Base-by-base conservation (phyloP, 1,140 invertebrate species). In the Pachypeltis micranthus region DNA sequence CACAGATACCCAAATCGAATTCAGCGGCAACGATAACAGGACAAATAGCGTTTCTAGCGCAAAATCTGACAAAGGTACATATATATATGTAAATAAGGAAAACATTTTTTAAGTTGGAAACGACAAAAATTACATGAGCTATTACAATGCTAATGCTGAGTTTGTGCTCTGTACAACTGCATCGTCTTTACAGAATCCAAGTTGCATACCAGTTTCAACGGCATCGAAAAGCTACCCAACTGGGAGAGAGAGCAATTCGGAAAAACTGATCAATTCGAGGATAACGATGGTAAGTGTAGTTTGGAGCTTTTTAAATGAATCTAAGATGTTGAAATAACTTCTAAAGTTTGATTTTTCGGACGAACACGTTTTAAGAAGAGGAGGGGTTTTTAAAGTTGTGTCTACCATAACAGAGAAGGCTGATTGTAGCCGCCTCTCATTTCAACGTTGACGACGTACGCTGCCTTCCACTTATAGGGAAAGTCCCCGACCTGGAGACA, bases 1-100 rank as follows among this genome's bases (percentile, higher is more conserved):
- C 19, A 31, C 57, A 59, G 57, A 59, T 34, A 59, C 57, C 19
- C 57, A 59, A 59, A 59, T 59, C 57, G 57, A 59, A 59, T 23
- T 59, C 28, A 59, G n/a, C 29, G n/a, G n/a, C 26, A 59, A 16
- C 26, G 57, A 59, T n/a, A 59, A 59, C n/a, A 59, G 29, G 29
- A 59, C 57, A 4, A 31, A 19, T 59, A 28, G 31, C n/a, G 31
- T 31, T 19, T 59, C 28, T 3, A 59, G 19, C n/a, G 28, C 24
- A 1, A 59, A 59, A 29, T 23, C n/a, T 28, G 29, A 59, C 57
- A 59, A 59, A 59, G 57, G 57, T 59, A n/a, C n/a, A 39, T 39
- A 39, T 10, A 39, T n/a, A n/a, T 39, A 10, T 10, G 34, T 10
- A 39, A 39, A 39, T 39, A 39, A 10, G n/a, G 34, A 39, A 10